Evolutionary conservation across 2,888 invertebrate species (phyloP).

Genomic region (Toxonevra muliebris): DNA sequence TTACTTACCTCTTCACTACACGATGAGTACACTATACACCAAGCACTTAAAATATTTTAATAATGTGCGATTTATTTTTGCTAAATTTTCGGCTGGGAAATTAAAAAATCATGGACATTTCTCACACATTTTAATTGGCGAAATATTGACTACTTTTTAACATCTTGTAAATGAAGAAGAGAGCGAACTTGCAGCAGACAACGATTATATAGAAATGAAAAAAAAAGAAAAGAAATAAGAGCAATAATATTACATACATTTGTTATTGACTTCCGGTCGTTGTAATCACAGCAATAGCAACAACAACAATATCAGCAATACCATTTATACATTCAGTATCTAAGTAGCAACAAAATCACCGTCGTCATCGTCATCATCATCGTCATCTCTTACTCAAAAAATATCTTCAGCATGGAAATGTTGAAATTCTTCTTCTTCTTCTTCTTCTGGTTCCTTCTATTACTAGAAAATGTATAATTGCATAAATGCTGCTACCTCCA

Average conservation of each 20-base stretch:
- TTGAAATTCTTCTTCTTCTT: too few species aligned
- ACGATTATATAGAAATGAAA: slow-evolving; percentile 21
- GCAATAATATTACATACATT: slow-evolving; percentile 37
- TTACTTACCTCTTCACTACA: not conserved
- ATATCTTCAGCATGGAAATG: too few species aligned
- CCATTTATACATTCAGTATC: too few species aligned
- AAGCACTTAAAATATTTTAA: too few species aligned
- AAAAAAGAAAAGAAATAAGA: slow-evolving; percentile 34
- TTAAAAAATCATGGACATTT: not conserved
- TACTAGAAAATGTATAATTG: slow-evolving; percentile 12
- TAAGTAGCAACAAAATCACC: slow-evolving; percentile 1
- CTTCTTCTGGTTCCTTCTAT: not conserved
- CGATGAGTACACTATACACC: too few species aligned
- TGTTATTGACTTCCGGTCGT: slow-evolving; percentile 59
- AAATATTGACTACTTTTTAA: not conserved
- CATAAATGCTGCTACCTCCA: slow-evolving; percentile 9
- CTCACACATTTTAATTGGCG: slow-evolving; percentile 23
- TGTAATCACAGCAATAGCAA: slow-evolving; percentile 25
- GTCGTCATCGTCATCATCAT: not conserved
- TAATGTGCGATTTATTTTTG: not conserved
- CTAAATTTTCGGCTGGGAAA: not conserved
- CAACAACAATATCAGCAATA: too few species aligned
- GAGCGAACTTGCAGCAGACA: not conserved
- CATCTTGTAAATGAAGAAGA: not conserved
- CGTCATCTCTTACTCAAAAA: too few species aligned